Evolutionary conservation across 2,797 vertebrate genomes (phyloP).

Genomic region (Pelochelys cantorii): DNA sequence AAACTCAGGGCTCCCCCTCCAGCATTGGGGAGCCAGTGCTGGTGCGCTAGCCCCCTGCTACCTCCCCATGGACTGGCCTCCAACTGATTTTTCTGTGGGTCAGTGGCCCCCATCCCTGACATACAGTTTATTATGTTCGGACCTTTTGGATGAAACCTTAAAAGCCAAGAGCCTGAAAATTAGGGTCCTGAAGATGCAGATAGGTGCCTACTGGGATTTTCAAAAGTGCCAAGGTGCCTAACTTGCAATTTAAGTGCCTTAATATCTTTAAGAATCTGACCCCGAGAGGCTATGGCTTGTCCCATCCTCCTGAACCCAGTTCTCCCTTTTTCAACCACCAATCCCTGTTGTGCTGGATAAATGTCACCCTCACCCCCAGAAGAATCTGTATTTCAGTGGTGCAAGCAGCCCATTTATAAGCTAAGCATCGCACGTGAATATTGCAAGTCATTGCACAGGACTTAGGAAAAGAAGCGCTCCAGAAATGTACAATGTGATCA

Average conservation of each 20-base stretch:
- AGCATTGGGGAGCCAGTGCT: no score
- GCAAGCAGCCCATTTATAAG: neutral
- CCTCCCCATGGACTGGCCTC: no score
- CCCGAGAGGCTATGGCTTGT: neutral
- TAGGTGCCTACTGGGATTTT: conserved; percentile 13
- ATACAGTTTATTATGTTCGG: neutral
- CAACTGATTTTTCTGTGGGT: no score
- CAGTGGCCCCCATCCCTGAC: no score
- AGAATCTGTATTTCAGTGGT: neutral
- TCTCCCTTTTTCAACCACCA: neutral
- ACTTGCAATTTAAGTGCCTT: neutral
- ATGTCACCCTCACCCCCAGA: neutral
- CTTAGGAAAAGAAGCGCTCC: conserved; percentile 10
- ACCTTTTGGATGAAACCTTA: neutral
- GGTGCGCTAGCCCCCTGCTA: no score
- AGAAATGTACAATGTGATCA: neutral
- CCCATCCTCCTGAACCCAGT: neutral
- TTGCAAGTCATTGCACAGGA: conserved; percentile 22
- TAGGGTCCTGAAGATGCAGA: accelerated
- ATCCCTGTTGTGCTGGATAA: neutral
- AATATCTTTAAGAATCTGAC: neutral
- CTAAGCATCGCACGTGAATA: conserved; percentile 2
- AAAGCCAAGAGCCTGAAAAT: neutral
- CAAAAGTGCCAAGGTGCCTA: neutral
- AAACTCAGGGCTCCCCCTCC: no score